Evolutionary conservation across 2,113 vertebrate species (phyloP).

Genomic region (Anoplopoma fimbria): DNA sequence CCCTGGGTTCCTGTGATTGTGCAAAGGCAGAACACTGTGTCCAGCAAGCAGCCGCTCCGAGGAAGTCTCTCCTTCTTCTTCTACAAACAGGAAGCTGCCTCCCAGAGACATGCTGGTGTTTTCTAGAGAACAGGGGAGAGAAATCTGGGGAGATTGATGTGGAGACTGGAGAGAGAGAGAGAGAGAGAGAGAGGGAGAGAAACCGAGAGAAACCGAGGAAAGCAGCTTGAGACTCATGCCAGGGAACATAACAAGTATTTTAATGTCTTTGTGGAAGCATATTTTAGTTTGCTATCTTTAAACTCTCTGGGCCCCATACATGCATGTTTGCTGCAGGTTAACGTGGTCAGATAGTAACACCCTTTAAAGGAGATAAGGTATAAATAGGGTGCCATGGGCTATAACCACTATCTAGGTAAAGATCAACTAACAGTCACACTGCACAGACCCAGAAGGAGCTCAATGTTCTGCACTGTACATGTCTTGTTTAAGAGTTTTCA

Average conservation of each 20-base stretch:
- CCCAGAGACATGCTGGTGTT: conserved; percentile 62
- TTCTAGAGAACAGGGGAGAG: conserved; percentile 59
- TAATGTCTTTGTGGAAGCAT: conserved; percentile 28
- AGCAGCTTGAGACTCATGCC: conserved; percentile 42
- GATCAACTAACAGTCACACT: not conserved
- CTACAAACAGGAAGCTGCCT: conserved; percentile 84
- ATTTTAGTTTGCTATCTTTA: conserved; percentile 16
- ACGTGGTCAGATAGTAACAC: not conserved
- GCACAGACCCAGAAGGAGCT: not conserved
- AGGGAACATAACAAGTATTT: conserved; percentile 13
- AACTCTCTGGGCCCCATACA: conserved; percentile 5
- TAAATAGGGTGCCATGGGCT: not conserved
- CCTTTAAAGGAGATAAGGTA: conserved; percentile 5
- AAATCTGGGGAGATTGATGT: conserved; percentile 35
- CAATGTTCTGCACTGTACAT: not conserved
- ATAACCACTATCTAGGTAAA: not conserved
- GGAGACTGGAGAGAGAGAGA: not conserved
- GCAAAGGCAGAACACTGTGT: conserved; percentile 81
- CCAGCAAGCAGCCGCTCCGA: conserved; percentile 76
- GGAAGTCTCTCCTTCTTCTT: conserved; percentile 83
- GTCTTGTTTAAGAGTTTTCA: not conserved
- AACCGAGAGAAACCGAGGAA: conserved; percentile 50
- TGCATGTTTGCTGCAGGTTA: conserved; percentile 3
- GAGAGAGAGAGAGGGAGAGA: conserved; percentile 15
- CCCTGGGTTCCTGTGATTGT: conserved; percentile 86